These are phyloP conservation scores for Plecotus auritus DNA, from an alignment of 2,113 vertebrate genomes.

Conservation along the genomic window DNA sequence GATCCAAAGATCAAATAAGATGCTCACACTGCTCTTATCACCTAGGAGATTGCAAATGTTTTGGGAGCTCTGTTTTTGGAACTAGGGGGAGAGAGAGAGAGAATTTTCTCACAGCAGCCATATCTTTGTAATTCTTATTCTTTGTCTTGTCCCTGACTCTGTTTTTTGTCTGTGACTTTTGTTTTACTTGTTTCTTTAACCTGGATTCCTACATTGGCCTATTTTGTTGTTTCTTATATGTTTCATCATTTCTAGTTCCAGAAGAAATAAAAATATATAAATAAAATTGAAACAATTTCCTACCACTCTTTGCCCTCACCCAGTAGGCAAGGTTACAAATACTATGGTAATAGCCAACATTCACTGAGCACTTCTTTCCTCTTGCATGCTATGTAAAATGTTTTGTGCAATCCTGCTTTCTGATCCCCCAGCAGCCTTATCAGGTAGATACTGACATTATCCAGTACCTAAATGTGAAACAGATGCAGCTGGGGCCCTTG, in stretches of 20 bases:
- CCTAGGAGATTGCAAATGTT: background rate
- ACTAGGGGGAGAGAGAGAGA: background rate
- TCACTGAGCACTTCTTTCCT: background rate
- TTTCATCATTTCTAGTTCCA: background rate
- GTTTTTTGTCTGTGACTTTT: background rate
- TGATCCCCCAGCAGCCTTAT: background rate
- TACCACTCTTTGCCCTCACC: background rate
- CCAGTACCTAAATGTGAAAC: background rate
- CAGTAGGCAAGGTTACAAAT: background rate
- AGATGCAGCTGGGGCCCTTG: background rate
- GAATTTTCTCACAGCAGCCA: background rate
- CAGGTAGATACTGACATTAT: background rate
- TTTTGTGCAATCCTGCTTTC: background rate
- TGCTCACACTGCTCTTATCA: background rate
- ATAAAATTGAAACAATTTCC: background rate
- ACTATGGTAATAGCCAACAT: background rate
- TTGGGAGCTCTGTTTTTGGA: background rate
- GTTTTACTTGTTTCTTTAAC: background rate
- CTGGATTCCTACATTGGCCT: background rate
- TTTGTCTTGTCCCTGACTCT: background rate
- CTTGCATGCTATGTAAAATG: background rate
- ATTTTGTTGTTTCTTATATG: background rate
- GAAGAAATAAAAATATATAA: constrained; percentile 20
- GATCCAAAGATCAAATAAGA: background rate
- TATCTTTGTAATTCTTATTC: background rate